Base-by-base conservation (phyloP, 2,797 vertebrate species). In the Macroramphosus scolopax region DNA sequence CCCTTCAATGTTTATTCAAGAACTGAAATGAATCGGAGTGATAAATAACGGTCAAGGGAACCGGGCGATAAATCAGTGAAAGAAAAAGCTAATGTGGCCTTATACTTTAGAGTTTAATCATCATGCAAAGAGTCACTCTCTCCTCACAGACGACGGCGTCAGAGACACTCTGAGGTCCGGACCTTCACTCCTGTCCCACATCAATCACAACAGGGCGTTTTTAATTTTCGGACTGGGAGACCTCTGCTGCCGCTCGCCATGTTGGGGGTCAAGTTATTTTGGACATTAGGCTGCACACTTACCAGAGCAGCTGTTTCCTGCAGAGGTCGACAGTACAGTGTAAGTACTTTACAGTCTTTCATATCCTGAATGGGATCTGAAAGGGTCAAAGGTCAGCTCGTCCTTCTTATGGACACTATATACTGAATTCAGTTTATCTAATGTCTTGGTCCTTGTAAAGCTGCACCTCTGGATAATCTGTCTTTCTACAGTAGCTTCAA, bases 1-100 rank as follows among this genome's bases (percentile, higher is more conserved):
- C 20, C 22, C 56, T n/a, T 35, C 51, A 34, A 62, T 81, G 78
- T 82, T 83, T 84, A 76, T 80, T 73, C 51, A 65, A 61, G 62
- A 84, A 78, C 49, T 63, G 48, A 72, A 79, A 81, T 79, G 61
- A 77, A 63, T 77, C 46, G 14, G 66, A 42, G 33, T 44, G 0
- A 40, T 85, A 63, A 80, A 77, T 84, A 72, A 70, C 37, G 2
- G 80, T 89, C 85, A 89, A 89, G 86, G 85, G 61, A 87, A 87
- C 45, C 1, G 32, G 41, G 56, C 37, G 55, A 81, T 87, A 87
- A 89, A 89, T 88, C 84, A 84, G 34, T 0, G 41, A 40, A 38
- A 78, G 81, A 83, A 87, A 86, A 22, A 82, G 73, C 40, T 71
- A 81, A 77, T 39, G 73, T 69, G 83, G 79, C 81, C 86, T 89